Evolutionary conservation across 2,888 invertebrate species (phyloP), one percentile per base, ranked within the genome.

Genomic region (Lepidochrysops patricia): DNA sequence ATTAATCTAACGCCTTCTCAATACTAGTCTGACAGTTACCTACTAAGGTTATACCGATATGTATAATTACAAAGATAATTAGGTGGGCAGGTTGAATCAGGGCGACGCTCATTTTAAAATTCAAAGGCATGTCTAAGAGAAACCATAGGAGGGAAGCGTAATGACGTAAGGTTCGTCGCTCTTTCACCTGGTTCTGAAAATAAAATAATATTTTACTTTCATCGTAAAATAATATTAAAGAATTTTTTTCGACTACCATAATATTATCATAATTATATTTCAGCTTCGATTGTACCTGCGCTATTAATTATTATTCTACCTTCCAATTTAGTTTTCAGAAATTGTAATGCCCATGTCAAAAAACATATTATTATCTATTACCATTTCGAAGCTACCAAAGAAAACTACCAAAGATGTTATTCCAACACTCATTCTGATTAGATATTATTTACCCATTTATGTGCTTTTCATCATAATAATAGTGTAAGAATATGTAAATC

Each of bases 81-180:
- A 43, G 19, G 43, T 43, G 23, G 4, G 7, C 19, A 43, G 19
- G 9, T 23, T 43, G 12, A 43, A 43, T 43, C 43, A 43, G 43
- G 43, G 43, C 43, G 35, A 50, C 57, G 60, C 59, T 57, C 49
- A 35, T 63, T 61, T 64, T 62, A 62, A 66, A 63, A 61, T 66
- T 64, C 66, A 64, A 56, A 60, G 61, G 35, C 66, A 64, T 63
- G 64, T 59, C 58, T 62, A 60, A 62, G 62, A 58, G 58, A 62
- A 66, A 60, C 57, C 60, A 34, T 57, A 56, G 57, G 48, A 57
- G 60, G 63, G 62, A 54, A 57, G 57, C 63, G 43, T 64, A 61
- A 64, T 63, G 57, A 66, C 62, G 65, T 23, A 52, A 29, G 52
- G 61, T 58, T 63, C 64, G 58, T 50, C 49, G 62, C 60, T 48